Base-by-base conservation (phyloP, 2,797 vertebrate genomes). In the Pogonophryne albipinna region DNA sequence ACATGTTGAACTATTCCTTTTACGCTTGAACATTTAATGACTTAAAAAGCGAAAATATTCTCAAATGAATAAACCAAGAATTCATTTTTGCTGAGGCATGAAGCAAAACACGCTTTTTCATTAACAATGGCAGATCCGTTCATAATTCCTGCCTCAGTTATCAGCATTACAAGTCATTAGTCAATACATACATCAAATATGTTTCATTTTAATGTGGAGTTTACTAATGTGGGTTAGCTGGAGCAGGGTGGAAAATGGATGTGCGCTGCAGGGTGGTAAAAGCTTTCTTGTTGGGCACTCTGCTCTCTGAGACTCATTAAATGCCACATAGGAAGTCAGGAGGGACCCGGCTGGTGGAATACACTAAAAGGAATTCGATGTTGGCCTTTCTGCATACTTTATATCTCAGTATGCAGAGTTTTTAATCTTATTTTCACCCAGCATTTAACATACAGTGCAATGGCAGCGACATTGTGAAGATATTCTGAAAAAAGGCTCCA, bases 291-390 rank as follows among this genome's bases (percentile, higher is more conserved):
- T 79, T 87, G 79, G 87, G 77, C 63, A 66, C 75, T 85, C 64
- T 60, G 74, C 77, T 82, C 77, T 72, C 46, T 38, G 79, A 88
- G 63, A 69, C 74, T 93, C 86, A 90, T 93, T 88, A 85, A 79
- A 90, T 87, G 74, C 83, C 73, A 68, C 76, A 76, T 69, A 53
- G 44, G 49, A 71, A 80, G 55, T 74, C 84, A 71, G 63, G 59
- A 45, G 85, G 76, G 88, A 84, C 77, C 46, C 16, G 53, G 65
- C 52, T 69, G 72, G n/a, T 64, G 77, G 57, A 74, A 60, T 58
- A 63, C 84, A 81, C 83, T 89, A 89, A 93, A 93, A 91, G 87
- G 87, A 90, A 92, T 92, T 80, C 55, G 63, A 87, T 89, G 91
- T 92, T 73, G 1, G 1, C 76, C 64, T 76, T 47, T 76, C 63